Evolutionary conservation across 2,888 invertebrate species (phyloP).

Genomic region (Apotomis capreana): DNA sequence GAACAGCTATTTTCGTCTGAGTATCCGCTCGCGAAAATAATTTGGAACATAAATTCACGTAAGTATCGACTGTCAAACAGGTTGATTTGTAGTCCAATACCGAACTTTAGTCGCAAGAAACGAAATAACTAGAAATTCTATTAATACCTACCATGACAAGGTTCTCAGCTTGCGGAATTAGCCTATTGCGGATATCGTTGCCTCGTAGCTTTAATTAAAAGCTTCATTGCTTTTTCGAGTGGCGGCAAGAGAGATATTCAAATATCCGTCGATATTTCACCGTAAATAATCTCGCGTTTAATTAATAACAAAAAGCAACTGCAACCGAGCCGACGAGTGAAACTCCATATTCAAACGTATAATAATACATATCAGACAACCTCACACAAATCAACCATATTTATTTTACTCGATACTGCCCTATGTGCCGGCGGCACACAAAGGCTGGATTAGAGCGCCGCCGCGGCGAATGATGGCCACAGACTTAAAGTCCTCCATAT

Average conservation of each 20-base stretch:
- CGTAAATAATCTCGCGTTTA: neutral
- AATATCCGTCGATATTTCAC: constrained; percentile 6
- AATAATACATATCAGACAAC: no score
- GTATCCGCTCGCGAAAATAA: neutral
- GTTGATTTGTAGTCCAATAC: neutral
- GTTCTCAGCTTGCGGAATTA: neutral
- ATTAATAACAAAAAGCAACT: neutral
- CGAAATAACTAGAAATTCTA: neutral
- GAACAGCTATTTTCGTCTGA: neutral
- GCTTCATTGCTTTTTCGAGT: neutral
- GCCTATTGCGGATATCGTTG: neutral
- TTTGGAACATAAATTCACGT: constrained; percentile 3
- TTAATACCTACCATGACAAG: no score
- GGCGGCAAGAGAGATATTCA: neutral
- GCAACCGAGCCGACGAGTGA: neutral
- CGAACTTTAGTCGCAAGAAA: neutral
- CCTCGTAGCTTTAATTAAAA: constrained; percentile 3
- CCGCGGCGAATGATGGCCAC: constrained; percentile 18
- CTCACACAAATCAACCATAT: no score
- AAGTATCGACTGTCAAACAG: neutral
- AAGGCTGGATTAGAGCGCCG: constrained; percentile 47
- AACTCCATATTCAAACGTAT: neutral
- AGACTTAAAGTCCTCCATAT: constrained; percentile 19
- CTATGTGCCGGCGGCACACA: constrained; percentile 42
- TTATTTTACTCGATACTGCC: constrained; percentile 13